A percentile compares a stretch with the other conserved stretches of the same genome.
Conservation (phyloP, 2,888 invertebrate species). For the Chorisops tibialis region DNA sequence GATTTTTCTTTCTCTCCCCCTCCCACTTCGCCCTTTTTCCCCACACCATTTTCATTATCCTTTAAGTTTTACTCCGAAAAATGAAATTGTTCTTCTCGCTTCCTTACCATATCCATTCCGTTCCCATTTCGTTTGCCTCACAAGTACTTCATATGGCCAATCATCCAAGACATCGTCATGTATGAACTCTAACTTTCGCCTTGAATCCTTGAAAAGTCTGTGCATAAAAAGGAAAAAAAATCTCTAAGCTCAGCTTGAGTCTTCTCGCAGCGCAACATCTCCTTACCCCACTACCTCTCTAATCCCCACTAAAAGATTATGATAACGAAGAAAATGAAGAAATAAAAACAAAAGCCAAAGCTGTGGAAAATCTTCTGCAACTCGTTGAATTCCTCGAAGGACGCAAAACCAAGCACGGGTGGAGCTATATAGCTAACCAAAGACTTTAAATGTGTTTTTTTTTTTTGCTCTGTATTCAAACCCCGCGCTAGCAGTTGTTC, state of each 20-base stretch:
- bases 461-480: too few species aligned
- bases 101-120: neutral
- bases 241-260: neutral
- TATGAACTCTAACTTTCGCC: conserved; percentile 15
- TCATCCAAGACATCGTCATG: conserved; percentile 16
- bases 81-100: neutral
- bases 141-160: conserved; percentile 9
- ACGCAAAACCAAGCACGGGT: neutral
- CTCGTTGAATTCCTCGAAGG: conserved; percentile 2
- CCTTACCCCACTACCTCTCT: neutral
- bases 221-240: conserved; percentile 16
- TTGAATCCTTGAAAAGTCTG: conserved; percentile 3
- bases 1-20: too few species aligned
- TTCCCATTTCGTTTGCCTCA: neutral
- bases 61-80: neutral
- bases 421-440: neutral
- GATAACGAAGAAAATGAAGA: conserved; percentile 29
- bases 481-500: too few species aligned
- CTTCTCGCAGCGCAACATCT: too few species aligned
- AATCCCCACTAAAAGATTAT: conserved; percentile 26
- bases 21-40: neutral
- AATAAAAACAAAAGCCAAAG: conserved; percentile 28
- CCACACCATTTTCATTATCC: conserved; percentile 12
- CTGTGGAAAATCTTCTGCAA: conserved; percentile 14
- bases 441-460: too few species aligned